These are phyloP conservation scores for Erebia palarica DNA, from an alignment of 2,888 invertebrate species.

Conservation along the genomic window DNA sequence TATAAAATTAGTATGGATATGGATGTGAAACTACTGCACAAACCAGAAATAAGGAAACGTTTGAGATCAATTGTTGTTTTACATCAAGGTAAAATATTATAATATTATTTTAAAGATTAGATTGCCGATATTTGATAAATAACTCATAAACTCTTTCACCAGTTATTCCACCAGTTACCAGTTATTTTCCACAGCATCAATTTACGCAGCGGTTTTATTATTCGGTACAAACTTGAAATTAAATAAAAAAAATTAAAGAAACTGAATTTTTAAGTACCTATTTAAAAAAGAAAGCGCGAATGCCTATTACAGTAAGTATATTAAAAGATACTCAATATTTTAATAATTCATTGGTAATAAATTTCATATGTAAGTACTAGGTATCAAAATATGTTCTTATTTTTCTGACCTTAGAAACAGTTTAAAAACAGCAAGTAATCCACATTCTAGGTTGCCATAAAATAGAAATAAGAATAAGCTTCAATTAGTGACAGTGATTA, in stretches of 20 bases:
- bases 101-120: not conserved
- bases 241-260: too few species aligned
- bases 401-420: not conserved
- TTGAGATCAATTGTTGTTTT: not conserved
- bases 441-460: not conserved
- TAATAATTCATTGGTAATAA: not conserved
- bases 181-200: too few species aligned
- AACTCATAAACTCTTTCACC: too few species aligned
- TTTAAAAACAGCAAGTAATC: constrained; percentile 4
- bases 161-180: too few species aligned
- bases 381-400: not conserved
- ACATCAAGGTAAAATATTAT: constrained; percentile 2
- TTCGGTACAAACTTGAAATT: too few species aligned
- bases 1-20: too few species aligned
- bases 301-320: not conserved
- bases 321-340: not conserved
- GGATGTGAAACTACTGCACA: not conserved
- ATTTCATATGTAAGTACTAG: not conserved
- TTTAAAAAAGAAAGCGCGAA: too few species aligned
- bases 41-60: constrained; percentile 3
- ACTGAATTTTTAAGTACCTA: too few species aligned
- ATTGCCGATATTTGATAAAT: too few species aligned
- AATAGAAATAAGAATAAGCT: constrained; percentile 13
- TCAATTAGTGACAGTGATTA: constrained; percentile 18
- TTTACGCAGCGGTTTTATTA: too few species aligned